Evolutionary conservation across 2,888 invertebrate genomes (phyloP), one percentile per base, ranked within the genome.

Genomic region (Chromoteleia sp.): DNA sequence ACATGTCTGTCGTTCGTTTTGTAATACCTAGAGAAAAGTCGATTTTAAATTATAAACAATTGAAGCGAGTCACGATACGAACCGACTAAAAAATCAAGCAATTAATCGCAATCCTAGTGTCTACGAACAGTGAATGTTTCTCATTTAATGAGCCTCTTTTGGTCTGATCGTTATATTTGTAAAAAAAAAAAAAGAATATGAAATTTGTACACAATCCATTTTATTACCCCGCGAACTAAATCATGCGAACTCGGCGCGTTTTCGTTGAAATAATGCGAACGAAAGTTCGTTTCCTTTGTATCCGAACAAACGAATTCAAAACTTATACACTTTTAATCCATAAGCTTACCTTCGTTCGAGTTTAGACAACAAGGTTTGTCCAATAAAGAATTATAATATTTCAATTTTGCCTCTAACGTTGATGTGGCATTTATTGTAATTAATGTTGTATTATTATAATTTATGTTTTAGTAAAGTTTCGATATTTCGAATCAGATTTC

Each of bases 391-490:
- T 39, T 45, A 48, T 74, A 63, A 54, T 45, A 65, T 54, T 50
- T 56, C 73, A 36, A 14, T 0, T 0, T 33, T 33, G 30, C 10
- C 33, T 41, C 7, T 14, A 36, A 59, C 15, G 12, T 41, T 52
- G 2, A 73, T 17, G 61, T 74, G 19, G 45, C 59, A 63, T 61
- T 75, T 56, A 52, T 45, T 54, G 58, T 75, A 58, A 58, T 56
- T 56, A 61, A 14, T 52, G 12, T 52, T 25, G 25, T 67, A 25
- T n/a, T 50, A 36, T 39, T 17, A 54, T 54, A 71, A 59, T 59
- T 71, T 70, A 58, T 70, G 56, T 70, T 70, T 56, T 33, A 70
- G 30, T 56, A 56, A 70, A 56, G 21, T 52, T 45, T 70, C 33
- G 19, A 56, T 50, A 48, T 19, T 33, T 63, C 33, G 3, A 67